phyloP scores from a whole-genome alignment of 2,888 invertebrate genomes.

The Dasypolia templi region DNA sequence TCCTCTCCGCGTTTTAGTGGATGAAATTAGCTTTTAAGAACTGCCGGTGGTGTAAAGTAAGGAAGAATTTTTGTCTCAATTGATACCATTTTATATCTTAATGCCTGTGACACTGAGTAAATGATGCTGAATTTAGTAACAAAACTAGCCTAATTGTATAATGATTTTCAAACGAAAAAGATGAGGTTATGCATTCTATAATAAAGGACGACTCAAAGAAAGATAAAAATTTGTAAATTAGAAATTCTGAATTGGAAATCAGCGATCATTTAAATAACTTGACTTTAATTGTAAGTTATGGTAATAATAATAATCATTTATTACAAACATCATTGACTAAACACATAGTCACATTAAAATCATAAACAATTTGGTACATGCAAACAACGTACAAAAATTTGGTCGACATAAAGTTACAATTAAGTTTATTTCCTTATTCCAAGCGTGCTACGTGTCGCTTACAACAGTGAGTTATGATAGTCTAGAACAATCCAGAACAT shows the following conservation, averaged over 20 bases:
- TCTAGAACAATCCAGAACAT: not conserved
- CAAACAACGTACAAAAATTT: too few relatives aligned
- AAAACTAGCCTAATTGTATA: too few relatives aligned
- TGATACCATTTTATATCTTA: not conserved
- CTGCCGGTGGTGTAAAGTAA: not conserved
- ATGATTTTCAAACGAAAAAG: not conserved
- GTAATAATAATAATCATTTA: too few relatives aligned
- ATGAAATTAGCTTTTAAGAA: conserved; percentile 52
- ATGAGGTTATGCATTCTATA: not conserved
- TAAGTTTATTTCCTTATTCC: too few relatives aligned
- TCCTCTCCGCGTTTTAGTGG: conserved; percentile 39
- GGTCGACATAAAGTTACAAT: too few relatives aligned
- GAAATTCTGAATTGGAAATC: not conserved
- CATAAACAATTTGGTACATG: too few relatives aligned
- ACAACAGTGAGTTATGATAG: not conserved
- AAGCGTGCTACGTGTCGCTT: too few relatives aligned
- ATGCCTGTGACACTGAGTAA: not conserved
- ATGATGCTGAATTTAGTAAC: not conserved
- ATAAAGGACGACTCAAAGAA: too few relatives aligned
- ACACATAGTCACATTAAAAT: too few relatives aligned
- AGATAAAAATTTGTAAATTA: not conserved
- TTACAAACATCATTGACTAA: too few relatives aligned
- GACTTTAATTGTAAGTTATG: not conserved
- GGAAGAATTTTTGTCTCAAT: too few relatives aligned
- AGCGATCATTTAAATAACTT: too few relatives aligned